A percentile compares a stretch with the other conserved stretches of the same genome.
These are phyloP conservation scores for Meteorus sp. DNA, from an alignment of 1,140 invertebrate genomes.

Conservation along the genomic window DNA sequence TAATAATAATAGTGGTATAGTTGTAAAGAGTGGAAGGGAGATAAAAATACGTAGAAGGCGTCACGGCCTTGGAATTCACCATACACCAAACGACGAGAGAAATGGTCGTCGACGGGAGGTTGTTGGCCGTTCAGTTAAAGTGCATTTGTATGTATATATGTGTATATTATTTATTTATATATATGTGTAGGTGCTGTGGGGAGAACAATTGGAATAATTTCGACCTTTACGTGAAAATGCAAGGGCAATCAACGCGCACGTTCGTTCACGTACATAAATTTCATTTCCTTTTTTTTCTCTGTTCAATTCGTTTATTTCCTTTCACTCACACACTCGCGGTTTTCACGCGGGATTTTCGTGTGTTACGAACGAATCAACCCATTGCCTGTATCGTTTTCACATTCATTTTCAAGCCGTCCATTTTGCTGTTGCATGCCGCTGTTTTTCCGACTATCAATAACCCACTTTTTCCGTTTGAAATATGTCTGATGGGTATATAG, in stretches of 20 bases:
- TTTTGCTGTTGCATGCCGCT: not conserved
- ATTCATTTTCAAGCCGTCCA: not conserved
- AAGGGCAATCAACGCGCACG: slow-evolving; percentile 16
- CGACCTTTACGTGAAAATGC: slow-evolving; percentile 23
- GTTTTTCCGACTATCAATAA: slow-evolving; percentile 15
- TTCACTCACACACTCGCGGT: too few relatives aligned
- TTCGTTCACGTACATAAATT: not conserved
- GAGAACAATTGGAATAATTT: slow-evolving; percentile 14
- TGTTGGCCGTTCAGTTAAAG: too few relatives aligned
- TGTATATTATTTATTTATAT: too few relatives aligned
- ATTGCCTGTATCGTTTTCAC: not conserved
- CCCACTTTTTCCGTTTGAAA: slow-evolving; percentile 9
- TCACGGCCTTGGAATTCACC: too few relatives aligned
- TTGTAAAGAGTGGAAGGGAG: too few relatives aligned
- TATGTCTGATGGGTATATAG: not conserved
- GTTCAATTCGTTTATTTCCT: too few relatives aligned
- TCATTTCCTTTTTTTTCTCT: not conserved
- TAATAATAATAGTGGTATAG: too few relatives aligned
- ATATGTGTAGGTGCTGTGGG: slow-evolving; percentile 6
- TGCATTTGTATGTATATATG: too few relatives aligned
- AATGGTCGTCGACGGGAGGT: too few relatives aligned
- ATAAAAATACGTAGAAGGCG: too few relatives aligned
- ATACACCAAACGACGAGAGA: too few relatives aligned
- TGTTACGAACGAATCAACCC: slow-evolving; percentile 3
- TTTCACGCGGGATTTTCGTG: not conserved